These are phyloP conservation scores for Criorhina ranunculi DNA, from an alignment of 2,888 invertebrate species.

Conservation along the genomic window DNA sequence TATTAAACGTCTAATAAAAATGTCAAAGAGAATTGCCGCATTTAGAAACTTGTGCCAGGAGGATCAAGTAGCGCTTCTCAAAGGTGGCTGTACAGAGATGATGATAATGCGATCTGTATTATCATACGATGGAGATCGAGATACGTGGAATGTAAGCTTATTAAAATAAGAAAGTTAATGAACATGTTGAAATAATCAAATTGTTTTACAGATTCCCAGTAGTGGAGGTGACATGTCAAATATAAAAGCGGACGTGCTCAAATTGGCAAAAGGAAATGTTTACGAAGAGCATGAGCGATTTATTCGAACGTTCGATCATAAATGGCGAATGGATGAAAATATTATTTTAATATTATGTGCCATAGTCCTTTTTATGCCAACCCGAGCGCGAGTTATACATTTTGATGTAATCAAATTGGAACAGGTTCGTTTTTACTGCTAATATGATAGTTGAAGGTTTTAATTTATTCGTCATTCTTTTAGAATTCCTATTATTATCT, in stretches of 20 bases:
- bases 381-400: constrained; percentile 91
- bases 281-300: constrained; percentile 95
- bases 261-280: constrained; percentile 94
- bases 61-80: constrained; percentile 91
- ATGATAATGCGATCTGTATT: constrained; percentile 96
- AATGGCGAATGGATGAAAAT: constrained; percentile 94
- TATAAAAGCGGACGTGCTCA: constrained; percentile 95
- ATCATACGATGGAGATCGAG: constrained; percentile 93
- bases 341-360: constrained; percentile 96
- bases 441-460: constrained; percentile 2
- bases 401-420: constrained; percentile 93
- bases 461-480: constrained; percentile 78
- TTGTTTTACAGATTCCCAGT: constrained; percentile 89
- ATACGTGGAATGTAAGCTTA: constrained; percentile 93
- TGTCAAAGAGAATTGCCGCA: constrained; percentile 93
- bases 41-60: constrained; percentile 97
- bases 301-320: constrained; percentile 92
- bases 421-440: constrained; percentile 86
- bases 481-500: constrained; percentile 96
- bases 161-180: neutral
- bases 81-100: constrained; percentile 97
- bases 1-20: constrained; percentile 93
- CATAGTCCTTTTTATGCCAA: constrained; percentile 95
- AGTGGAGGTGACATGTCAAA: constrained; percentile 90
- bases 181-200: neutral